A percentile compares a stretch with the other conserved stretches of the same genome.
Conservation (phyloP, 2,113 vertebrate genomes). For the Sorex araneus region DNA sequence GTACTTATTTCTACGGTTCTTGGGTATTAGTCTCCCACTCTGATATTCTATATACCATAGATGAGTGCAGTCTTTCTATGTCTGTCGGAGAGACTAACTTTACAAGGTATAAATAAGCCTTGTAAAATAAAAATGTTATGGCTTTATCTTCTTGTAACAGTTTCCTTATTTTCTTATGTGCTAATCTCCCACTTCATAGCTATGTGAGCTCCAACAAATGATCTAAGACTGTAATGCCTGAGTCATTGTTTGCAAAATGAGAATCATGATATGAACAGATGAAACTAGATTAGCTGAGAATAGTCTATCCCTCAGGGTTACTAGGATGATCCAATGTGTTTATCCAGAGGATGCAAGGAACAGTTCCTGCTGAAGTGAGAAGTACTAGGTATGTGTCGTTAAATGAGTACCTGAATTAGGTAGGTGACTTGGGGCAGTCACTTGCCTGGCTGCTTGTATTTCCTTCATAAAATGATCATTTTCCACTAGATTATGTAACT, state of each 20-base stretch:
- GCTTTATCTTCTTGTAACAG: neutral
- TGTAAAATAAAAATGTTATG: conserved; percentile 11
- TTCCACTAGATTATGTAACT: neutral
- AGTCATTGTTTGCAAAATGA: neutral
- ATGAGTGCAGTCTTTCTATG: too few relatives aligned
- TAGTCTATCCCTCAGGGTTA: neutral
- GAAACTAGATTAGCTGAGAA: neutral
- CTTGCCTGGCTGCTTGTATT: neutral
- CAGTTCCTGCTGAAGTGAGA: neutral
- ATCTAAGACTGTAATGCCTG: too few relatives aligned
- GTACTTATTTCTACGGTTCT: too few relatives aligned
- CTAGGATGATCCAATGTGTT: neutral
- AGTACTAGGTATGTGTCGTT: neutral
- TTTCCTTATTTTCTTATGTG: neutral
- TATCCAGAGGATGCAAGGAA: neutral
- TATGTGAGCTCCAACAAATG: too few relatives aligned
- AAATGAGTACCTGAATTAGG: neutral
- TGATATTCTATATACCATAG: too few relatives aligned
- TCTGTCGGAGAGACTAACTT: too few relatives aligned
- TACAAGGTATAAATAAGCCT: neutral
- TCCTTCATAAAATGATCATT: neutral
- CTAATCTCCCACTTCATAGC: too few relatives aligned
- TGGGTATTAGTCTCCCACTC: too few relatives aligned
- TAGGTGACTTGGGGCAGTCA: neutral
- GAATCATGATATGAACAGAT: neutral